Conservation (phyloP, 1,140 invertebrate species). For the Drosophila chauvacae region DNA sequence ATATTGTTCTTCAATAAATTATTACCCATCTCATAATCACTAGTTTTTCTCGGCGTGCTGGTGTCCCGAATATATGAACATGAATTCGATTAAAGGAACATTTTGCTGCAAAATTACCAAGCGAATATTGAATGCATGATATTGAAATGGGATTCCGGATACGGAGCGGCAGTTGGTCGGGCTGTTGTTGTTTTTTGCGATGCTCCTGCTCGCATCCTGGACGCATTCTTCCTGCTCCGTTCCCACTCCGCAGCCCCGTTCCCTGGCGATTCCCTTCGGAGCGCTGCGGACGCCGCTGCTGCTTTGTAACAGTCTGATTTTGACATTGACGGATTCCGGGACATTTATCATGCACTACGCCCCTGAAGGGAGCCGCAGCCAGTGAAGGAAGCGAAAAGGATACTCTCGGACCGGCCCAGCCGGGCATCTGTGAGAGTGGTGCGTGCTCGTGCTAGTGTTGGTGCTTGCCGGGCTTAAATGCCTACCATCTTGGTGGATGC, state of each 20-base stretch:
- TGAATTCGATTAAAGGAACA: neutral
- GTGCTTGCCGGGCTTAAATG: slow-evolving; percentile 45
- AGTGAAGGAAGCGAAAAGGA: slow-evolving; percentile 56
- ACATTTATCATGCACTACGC: slow-evolving; percentile 72
- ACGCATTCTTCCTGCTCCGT: slow-evolving; percentile 34
- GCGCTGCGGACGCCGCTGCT: slow-evolving; percentile 49
- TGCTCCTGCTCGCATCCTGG: slow-evolving; percentile 47
- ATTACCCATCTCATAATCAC: neutral
- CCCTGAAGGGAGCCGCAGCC: slow-evolving; percentile 52
- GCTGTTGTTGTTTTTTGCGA: slow-evolving; percentile 30
- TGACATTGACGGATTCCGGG: slow-evolving; percentile 77
- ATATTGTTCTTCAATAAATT: too few relatives aligned
- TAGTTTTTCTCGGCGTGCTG: slow-evolving; percentile 2
- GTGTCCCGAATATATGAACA: neutral
- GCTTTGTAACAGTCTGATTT: slow-evolving; percentile 81
- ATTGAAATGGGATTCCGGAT: slow-evolving; percentile 42
- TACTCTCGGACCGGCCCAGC: slow-evolving; percentile 44
- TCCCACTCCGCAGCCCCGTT: slow-evolving; percentile 4
- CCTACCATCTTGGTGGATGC: slow-evolving; percentile 60
- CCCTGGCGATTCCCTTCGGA: slow-evolving; percentile 31
- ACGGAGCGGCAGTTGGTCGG: slow-evolving; percentile 25
- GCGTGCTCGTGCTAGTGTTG: slow-evolving; percentile 20
- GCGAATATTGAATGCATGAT: slow-evolving; percentile 45
- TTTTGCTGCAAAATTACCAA: slow-evolving; percentile 25
- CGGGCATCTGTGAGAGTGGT: slow-evolving; percentile 14